Evolutionary conservation across 2,888 invertebrate genomes (phyloP).

Genomic region (Meiosimyza platycephala): DNA sequence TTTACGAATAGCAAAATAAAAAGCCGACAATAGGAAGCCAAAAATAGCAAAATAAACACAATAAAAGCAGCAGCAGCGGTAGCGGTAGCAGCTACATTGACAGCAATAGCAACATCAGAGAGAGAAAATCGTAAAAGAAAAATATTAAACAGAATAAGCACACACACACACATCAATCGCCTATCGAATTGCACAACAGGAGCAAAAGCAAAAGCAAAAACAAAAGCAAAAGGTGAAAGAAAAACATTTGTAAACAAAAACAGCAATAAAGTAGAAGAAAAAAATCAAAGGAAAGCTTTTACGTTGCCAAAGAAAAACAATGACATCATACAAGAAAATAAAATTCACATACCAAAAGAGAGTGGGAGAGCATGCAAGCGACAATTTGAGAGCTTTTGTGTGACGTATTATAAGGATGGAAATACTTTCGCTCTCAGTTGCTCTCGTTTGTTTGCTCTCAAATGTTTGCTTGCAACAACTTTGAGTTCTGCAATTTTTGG

Average conservation of each 20-base stretch:
- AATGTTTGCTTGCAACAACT: background rate
- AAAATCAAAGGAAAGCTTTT: constrained; percentile 38
- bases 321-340: constrained; percentile 34
- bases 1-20: constrained; percentile 6
- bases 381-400: constrained; percentile 51
- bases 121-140: constrained; percentile 6
- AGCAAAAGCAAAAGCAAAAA: constrained; percentile 34
- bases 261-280: constrained; percentile 26
- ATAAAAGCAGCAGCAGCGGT: constrained; percentile 17
- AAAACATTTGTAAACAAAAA: background rate
- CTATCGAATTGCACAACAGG: constrained; percentile 36
- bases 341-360: background rate
- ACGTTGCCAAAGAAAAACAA: constrained; percentile 7
- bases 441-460: constrained; percentile 29
- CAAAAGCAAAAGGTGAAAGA: constrained; percentile 35
- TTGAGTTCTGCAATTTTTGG: too few relatives aligned
- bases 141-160: constrained; percentile 3
- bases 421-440: background rate
- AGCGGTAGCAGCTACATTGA: constrained; percentile 10
- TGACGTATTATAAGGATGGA: constrained; percentile 55
- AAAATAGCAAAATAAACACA: constrained; percentile 21
- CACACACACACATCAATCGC: constrained; percentile 28
- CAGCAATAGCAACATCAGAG: constrained; percentile 6
- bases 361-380: background rate
- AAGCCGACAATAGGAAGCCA: background rate